Conservation (phyloP, 1,140 invertebrate species). For the Drosophila sechellia region DNA sequence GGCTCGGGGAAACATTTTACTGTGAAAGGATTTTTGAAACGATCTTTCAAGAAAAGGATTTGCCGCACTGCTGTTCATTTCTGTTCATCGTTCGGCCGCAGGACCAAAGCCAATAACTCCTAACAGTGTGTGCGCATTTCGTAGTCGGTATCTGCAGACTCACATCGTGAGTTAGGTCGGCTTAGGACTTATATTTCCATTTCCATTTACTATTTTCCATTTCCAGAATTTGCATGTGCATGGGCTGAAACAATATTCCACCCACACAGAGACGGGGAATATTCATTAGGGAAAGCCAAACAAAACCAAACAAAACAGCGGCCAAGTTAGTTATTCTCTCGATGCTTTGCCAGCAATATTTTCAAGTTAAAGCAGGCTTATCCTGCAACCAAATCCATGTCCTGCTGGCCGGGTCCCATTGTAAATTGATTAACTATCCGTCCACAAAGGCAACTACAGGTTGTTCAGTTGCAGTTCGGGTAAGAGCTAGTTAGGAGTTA, state of each 20-base stretch:
- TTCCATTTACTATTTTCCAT: constrained; percentile 18
- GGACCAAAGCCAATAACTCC: constrained; percentile 65
- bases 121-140: constrained; percentile 65
- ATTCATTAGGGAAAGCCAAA: constrained; percentile 74
- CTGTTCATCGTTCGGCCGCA: constrained; percentile 24
- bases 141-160: constrained; percentile 68
- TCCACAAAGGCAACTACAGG: constrained; percentile 55
- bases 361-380: constrained; percentile 82
- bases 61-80: constrained; percentile 66
- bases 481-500: constrained; percentile 14
- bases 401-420: constrained; percentile 43
- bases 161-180: constrained; percentile 60
- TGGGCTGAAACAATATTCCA: constrained; percentile 68
- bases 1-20: constrained; percentile 44
- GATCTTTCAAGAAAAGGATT: constrained; percentile 67
- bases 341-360: constrained; percentile 66
- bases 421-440: constrained; percentile 71
- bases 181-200: constrained; percentile 60
- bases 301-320: constrained; percentile 57
- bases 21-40: constrained; percentile 64
- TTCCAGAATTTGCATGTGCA: constrained; percentile 69
- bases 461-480: constrained; percentile 67
- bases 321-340: constrained; percentile 65
- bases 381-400: constrained; percentile 36
- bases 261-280: constrained; percentile 41